These are phyloP conservation scores for Caenorhabditis wallacei DNA, from an alignment of 2,888 invertebrate species.

Conservation along the genomic window DNA sequence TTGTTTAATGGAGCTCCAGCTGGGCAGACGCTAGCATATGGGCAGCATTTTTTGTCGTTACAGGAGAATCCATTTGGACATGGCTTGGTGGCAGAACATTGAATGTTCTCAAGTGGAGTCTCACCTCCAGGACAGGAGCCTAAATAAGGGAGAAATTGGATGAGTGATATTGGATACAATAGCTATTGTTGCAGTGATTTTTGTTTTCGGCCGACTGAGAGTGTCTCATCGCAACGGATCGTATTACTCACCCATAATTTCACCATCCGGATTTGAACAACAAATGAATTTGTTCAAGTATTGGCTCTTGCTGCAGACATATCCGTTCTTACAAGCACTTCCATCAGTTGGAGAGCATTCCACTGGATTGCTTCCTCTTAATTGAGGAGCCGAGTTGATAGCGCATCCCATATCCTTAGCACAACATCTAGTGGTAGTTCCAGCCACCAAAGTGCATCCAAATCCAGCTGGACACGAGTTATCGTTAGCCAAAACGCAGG, in stretches of 20 bases:
- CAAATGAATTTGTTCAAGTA: slow-evolving; percentile 80
- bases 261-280: slow-evolving; percentile 77
- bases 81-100: slow-evolving; percentile 77
- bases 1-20: slow-evolving; percentile 81
- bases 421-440: slow-evolving; percentile 80
- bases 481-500: slow-evolving; percentile 76
- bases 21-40: slow-evolving; percentile 80
- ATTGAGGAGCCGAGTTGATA: slow-evolving; percentile 81
- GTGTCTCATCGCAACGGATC: slow-evolving; percentile 11
- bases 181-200: slow-evolving; percentile 51
- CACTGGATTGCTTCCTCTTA: slow-evolving; percentile 76
- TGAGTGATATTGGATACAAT: slow-evolving; percentile 34
- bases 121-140: slow-evolving; percentile 81
- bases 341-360: slow-evolving; percentile 77
- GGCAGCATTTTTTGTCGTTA: slow-evolving; percentile 81
- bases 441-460: slow-evolving; percentile 81
- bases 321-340: slow-evolving; percentile 79
- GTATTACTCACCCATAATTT: slow-evolving; percentile 61
- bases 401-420: slow-evolving; percentile 82
- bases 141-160: slow-evolving; percentile 38
- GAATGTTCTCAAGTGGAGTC: slow-evolving; percentile 74
- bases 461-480: slow-evolving; percentile 81
- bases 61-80: slow-evolving; percentile 81
- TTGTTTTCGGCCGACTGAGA: slow-evolving; percentile 27
- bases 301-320: slow-evolving; percentile 79